Percentiles rank a stretch among this genome's conserved stretches.
These are phyloP conservation scores for Agonopterix alstromeriana DNA, from an alignment of 2,888 invertebrate genomes.

Conservation along the genomic window DNA sequence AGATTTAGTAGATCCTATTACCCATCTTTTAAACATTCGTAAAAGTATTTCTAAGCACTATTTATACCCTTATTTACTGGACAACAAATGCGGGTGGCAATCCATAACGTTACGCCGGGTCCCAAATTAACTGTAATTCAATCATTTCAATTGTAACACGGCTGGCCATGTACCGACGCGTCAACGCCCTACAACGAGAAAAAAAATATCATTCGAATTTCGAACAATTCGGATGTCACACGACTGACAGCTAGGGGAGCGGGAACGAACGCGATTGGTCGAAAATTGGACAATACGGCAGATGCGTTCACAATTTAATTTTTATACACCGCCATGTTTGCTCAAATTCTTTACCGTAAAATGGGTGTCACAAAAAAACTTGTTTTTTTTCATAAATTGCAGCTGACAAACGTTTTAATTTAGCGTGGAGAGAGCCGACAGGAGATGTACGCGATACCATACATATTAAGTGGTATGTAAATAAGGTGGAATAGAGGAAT, in stretches of 20 bases:
- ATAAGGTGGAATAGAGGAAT: constrained; percentile 22
- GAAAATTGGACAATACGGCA: constrained; percentile 70
- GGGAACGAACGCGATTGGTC: constrained; percentile 58
- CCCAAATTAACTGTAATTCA: constrained; percentile 68
- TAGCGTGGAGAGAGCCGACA: constrained; percentile 49
- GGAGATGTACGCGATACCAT: constrained; percentile 46
- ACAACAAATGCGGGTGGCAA: constrained; percentile 58
- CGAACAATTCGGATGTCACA: constrained; percentile 53
- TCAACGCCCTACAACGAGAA: constrained; percentile 57
- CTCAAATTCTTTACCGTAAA: constrained; percentile 54
- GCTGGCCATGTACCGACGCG: constrained; percentile 58
- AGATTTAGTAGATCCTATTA: too few species aligned
- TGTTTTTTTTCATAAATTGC: constrained; percentile 18
- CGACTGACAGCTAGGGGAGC: constrained; percentile 73
- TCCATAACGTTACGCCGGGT: constrained; percentile 53
- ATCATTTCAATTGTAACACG: constrained; percentile 68
- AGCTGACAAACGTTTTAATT: constrained; percentile 57
- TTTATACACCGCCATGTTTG: constrained; percentile 61
- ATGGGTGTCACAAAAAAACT: constrained; percentile 30
- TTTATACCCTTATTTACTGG: constrained; percentile 1
- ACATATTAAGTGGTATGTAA: constrained; percentile 36
- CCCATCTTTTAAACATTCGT: too few species aligned
- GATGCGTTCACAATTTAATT: constrained; percentile 58
- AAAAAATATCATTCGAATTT: constrained; percentile 61
- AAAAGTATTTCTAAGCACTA: neutral